These are phyloP conservation scores for Furcifer pardalis DNA, from an alignment of 2,797 vertebrate species.

Conservation along the genomic window DNA sequence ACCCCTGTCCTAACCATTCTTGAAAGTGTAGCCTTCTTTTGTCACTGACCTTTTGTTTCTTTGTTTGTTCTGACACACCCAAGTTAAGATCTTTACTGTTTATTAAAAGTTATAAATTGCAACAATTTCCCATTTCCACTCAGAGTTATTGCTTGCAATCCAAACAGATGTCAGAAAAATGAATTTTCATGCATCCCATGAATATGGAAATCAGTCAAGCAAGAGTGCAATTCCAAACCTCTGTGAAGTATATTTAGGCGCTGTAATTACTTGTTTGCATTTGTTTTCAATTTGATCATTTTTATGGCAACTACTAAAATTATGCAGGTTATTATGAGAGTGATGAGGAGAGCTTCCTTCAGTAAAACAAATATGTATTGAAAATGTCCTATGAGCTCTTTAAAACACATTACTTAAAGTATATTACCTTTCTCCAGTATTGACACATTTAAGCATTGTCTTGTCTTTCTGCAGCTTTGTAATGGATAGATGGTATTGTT, in stretches of 20 bases:
- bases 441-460: neutral
- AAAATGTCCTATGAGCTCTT: neutral
- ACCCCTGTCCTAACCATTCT: too few relatives aligned
- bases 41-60: too few relatives aligned
- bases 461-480: neutral
- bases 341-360: neutral
- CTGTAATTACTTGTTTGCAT: constrained; percentile 29
- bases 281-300: constrained; percentile 24
- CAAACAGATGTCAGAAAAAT: constrained; percentile 18
- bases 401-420: neutral
- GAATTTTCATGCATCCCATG: constrained; percentile 18
- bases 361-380: constrained; percentile 25
- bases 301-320: constrained; percentile 20
- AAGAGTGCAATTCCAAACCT: neutral
- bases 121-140: constrained; percentile 2
- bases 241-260: constrained; percentile 2
- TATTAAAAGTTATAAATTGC: neutral
- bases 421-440: neutral
- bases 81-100: neutral
- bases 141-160: constrained; percentile 20
- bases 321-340: constrained; percentile 8
- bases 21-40: too few relatives aligned
- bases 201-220: constrained; percentile 29
- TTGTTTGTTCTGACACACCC: neutral
- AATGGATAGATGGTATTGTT: too few relatives aligned